Conservation (phyloP, 1,140 invertebrate genomes). For the Drosophila arawakana region DNA sequence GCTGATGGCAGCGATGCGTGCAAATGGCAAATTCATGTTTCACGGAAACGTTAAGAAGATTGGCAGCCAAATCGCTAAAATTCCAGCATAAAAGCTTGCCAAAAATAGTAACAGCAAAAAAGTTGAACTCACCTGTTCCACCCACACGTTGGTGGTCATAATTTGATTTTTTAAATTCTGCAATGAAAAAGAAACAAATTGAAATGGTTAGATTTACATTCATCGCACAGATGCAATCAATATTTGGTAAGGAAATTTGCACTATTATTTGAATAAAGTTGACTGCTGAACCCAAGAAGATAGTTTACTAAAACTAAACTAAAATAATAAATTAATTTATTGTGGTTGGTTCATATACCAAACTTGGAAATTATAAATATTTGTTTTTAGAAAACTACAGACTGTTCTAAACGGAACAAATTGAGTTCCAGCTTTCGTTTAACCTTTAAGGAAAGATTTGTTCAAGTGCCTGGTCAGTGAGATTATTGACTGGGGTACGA, state of each 20-base stretch:
- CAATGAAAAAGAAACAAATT: constrained; percentile 85
- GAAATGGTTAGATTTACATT: constrained; percentile 39
- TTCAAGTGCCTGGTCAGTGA: constrained; percentile 15
- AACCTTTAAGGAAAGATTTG: constrained; percentile 2
- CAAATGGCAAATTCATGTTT: constrained; percentile 78
- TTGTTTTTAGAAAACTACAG: too few species aligned
- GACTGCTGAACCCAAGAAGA: neutral
- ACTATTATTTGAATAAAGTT: neutral
- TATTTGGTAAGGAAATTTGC: constrained; percentile 3
- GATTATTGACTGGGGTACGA: neutral
- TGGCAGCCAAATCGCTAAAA: constrained; percentile 36
- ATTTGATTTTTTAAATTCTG: constrained; percentile 98
- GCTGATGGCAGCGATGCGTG: constrained; percentile 51
- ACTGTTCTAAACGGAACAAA: constrained; percentile 7
- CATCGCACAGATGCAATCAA: constrained; percentile 33
- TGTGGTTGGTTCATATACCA: too few species aligned
- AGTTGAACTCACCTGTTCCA: constrained; percentile 93
- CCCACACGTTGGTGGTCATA: constrained; percentile 99
- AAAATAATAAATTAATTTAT: too few species aligned
- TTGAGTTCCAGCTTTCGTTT: constrained; percentile 11
- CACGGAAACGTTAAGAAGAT: constrained; percentile 37
- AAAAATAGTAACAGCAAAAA: neutral
- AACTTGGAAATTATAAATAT: too few species aligned
- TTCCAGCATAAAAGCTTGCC: constrained; percentile 26
- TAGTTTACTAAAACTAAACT: neutral